A percentile compares a stretch with the other conserved stretches of the same genome.
Evolutionary conservation across 2,888 invertebrate genomes (phyloP).

Genomic region (Acronicta alni): DNA sequence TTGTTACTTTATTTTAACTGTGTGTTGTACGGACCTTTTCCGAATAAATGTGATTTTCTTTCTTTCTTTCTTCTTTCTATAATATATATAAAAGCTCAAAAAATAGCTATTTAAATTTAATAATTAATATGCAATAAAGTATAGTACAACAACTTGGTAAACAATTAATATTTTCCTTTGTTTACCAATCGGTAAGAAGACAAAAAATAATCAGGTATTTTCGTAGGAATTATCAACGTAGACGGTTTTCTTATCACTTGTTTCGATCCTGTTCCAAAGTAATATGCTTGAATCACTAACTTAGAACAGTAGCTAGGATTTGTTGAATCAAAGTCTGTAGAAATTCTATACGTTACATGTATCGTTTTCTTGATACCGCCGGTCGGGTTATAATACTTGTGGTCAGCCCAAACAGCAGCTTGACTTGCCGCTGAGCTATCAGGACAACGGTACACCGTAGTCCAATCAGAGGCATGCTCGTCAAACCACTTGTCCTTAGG

Average conservation of each 20-base stretch:
- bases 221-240: conserved; percentile 63
- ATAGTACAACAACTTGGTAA: neutral
- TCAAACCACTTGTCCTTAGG: conserved; percentile 71
- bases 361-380: conserved; percentile 66
- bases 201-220: conserved; percentile 69
- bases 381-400: conserved; percentile 65
- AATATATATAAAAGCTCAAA: too few relatives aligned
- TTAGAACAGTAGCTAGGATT: conserved; percentile 77
- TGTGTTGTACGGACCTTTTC: too few relatives aligned
- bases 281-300: conserved; percentile 72
- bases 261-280: conserved; percentile 67
- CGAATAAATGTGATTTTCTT: too few relatives aligned
- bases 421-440: conserved; percentile 58
- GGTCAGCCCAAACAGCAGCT: conserved; percentile 72
- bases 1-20: too few relatives aligned
- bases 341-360: conserved; percentile 68
- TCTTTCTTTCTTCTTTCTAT: too few relatives aligned
- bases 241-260: conserved; percentile 64
- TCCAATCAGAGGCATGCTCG: conserved; percentile 69
- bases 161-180: conserved; percentile 66
- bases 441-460: conserved; percentile 70
- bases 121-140: too few relatives aligned
- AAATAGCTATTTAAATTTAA: too few relatives aligned
- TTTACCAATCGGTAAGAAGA: conserved; percentile 66
- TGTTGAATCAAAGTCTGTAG: conserved; percentile 59